phyloP scores from a whole-genome alignment of 1,140 invertebrate genomes.

The Potamilus streckersoni region DNA sequence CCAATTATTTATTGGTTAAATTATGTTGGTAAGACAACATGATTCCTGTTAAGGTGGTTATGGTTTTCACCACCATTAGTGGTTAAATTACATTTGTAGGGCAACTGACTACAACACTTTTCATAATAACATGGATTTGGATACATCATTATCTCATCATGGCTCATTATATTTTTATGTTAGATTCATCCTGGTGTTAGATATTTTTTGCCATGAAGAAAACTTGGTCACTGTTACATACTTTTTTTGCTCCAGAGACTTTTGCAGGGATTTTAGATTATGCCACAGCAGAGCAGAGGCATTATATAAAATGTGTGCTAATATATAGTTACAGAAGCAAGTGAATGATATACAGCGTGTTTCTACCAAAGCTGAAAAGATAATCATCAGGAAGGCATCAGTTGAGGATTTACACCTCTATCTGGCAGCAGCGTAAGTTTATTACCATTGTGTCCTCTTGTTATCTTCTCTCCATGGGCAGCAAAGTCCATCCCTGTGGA shows the following conservation, averaged over 20 bases:
- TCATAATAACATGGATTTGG: no score
- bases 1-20: no score
- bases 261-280: no score
- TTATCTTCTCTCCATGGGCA: conserved; percentile 68
- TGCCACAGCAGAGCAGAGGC: no score
- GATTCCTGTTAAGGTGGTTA: background rate
- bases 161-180: background rate
- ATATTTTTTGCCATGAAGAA: background rate
- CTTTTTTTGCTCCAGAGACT: no score
- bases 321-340: conserved; percentile 50
- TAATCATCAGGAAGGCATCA: conserved; percentile 48
- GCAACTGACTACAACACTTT: background rate
- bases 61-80: no score
- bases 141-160: background rate
- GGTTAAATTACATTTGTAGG: background rate
- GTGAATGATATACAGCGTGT: conserved; percentile 46
- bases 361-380: conserved; percentile 42
- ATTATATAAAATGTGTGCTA: background rate
- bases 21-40: no score
- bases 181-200: background rate
- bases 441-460: background rate
- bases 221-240: background rate
- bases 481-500: conserved; percentile 80
- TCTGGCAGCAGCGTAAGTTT: conserved; percentile 52
- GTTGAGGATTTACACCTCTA: conserved; percentile 42